A percentile compares a stretch with the other conserved stretches of the same genome.
These are phyloP conservation scores for Trichonephila clavipes DNA, from an alignment of 1,140 invertebrate species.

Conservation along the genomic window DNA sequence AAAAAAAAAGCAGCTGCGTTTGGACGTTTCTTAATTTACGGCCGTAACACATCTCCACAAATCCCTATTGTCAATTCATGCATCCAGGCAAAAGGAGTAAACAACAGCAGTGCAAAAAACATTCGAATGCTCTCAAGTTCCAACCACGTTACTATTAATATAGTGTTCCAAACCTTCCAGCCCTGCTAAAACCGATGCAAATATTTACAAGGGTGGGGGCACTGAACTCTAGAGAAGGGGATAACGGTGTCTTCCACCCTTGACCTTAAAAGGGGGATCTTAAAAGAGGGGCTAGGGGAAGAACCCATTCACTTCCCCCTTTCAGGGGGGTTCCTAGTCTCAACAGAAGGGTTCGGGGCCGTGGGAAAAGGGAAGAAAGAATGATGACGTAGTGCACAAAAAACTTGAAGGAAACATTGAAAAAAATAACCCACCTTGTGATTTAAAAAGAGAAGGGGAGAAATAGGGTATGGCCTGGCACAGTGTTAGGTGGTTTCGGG, in stretches of 20 bases:
- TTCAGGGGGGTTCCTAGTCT: not conserved
- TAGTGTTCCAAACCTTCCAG: too few species aligned
- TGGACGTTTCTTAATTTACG: too few species aligned
- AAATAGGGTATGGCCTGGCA: not conserved
- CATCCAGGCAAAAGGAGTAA: too few species aligned
- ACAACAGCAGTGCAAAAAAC: not conserved
- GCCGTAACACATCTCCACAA: too few species aligned
- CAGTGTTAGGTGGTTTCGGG: not conserved
- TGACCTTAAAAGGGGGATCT: not conserved
- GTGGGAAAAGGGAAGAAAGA: slow-evolving; percentile 13
- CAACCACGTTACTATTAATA: too few species aligned
- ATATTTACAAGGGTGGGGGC: slow-evolving; percentile 19
- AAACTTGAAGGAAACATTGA: not conserved
- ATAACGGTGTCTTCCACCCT: slow-evolving; percentile 33
- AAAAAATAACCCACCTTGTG: slow-evolving; percentile 25
- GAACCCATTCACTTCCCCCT: not conserved
- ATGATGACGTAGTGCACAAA: not conserved
- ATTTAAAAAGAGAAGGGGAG: not conserved
- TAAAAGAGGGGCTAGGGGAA: not conserved
- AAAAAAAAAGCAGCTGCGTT: too few species aligned
- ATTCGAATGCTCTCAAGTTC: too few species aligned
- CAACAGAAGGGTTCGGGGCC: slow-evolving; percentile 45
- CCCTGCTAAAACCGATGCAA: not conserved
- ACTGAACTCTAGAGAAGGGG: slow-evolving; percentile 13
- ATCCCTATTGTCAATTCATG: too few species aligned